A percentile compares a stretch with the other conserved stretches of the same genome.
Evolutionary conservation across 2,888 invertebrate species (phyloP).

Genomic region (Pharmacophagus antenor): DNA sequence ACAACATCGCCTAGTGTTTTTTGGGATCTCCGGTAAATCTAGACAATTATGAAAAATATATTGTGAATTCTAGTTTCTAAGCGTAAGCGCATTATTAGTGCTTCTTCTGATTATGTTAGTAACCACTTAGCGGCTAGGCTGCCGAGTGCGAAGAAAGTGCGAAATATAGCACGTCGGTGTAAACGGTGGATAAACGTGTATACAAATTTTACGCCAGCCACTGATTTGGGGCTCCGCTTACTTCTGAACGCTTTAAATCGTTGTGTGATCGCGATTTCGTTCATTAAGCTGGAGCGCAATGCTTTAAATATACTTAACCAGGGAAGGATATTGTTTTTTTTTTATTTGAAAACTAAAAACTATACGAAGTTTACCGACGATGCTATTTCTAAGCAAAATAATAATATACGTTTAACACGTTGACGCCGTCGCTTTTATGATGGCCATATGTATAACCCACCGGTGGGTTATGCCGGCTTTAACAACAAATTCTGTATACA

Average conservation of each 20-base stretch:
- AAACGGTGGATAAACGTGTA: slow-evolving; percentile 52
- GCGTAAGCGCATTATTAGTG: slow-evolving; percentile 3
- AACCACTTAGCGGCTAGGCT: slow-evolving; percentile 15
- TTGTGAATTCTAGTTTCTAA: not conserved
- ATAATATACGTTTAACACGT: no score
- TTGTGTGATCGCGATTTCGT: not conserved
- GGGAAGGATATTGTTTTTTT: not conserved
- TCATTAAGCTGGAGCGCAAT: not conserved
- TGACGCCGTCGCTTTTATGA: no score
- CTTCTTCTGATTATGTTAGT: slow-evolving; percentile 17
- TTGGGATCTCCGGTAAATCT: not conserved
- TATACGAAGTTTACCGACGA: no score
- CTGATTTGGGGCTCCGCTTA: slow-evolving; percentile 10
- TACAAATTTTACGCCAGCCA: slow-evolving; percentile 35
- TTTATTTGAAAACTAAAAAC: not conserved
- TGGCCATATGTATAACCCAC: no score
- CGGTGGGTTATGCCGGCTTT: no score
- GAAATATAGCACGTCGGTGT: slow-evolving; percentile 64
- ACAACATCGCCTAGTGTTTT: no score
- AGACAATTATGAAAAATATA: not conserved
- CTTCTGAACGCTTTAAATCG: not conserved
- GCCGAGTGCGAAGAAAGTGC: slow-evolving; percentile 58
- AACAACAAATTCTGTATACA: no score
- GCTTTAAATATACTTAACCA: not conserved
- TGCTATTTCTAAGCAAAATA: no score